Evolutionary conservation across 2,797 vertebrate genomes (phyloP).

Genomic region (Bradypodion ventrale): DNA sequence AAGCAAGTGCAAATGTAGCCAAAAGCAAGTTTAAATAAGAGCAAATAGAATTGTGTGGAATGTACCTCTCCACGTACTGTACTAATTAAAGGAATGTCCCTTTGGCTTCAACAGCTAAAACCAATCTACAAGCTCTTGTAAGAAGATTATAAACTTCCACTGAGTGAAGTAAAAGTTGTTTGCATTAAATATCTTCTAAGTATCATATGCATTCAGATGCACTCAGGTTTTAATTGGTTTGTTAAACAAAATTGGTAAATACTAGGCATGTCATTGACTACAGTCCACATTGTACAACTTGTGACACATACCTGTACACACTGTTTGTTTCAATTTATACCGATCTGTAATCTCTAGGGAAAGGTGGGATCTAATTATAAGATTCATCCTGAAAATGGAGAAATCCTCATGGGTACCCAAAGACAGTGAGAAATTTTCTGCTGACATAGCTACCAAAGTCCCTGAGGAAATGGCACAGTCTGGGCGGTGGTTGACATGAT

Average conservation of each 20-base stretch:
- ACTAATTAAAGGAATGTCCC: background rate
- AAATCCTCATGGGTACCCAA: background rate
- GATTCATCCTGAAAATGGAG: background rate
- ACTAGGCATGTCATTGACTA: background rate
- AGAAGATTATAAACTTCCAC: slow-evolving; percentile 1
- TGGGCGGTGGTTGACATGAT: background rate
- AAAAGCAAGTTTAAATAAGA: background rate
- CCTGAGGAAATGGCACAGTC: background rate
- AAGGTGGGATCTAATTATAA: background rate
- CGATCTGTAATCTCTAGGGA: background rate
- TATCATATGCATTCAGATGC: background rate
- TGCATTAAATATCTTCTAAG: background rate
- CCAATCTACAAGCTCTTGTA: background rate
- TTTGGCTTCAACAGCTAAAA: background rate
- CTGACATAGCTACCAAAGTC: background rate
- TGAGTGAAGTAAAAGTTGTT: slow-evolving; percentile 4
- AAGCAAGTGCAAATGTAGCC: background rate
- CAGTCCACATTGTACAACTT: background rate
- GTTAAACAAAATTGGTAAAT: background rate
- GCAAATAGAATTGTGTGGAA: background rate
- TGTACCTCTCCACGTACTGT: background rate
- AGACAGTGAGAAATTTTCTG: background rate
- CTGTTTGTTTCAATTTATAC: background rate
- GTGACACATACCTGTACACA: background rate
- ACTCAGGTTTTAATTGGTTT: slow-evolving; percentile 11